phyloP scores from a whole-genome alignment of 2,888 invertebrate genomes.

The Podabrus alpinus region DNA sequence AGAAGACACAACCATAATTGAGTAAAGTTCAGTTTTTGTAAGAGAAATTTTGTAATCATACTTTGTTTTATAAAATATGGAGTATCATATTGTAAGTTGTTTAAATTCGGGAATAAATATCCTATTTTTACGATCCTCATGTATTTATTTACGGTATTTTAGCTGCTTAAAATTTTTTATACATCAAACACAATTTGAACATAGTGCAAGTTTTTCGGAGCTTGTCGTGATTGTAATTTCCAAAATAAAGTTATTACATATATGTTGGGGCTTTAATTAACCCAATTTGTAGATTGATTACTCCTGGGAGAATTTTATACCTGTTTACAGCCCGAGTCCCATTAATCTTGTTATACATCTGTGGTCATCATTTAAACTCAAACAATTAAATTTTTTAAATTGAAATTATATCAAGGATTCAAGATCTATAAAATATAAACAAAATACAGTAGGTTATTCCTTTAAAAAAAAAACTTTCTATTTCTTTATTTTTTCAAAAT shows the following conservation, averaged over 20 bases:
- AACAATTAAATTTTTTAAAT: too few relatives aligned
- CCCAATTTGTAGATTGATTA: too few relatives aligned
- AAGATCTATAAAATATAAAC: too few relatives aligned
- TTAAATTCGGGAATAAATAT: constrained; percentile 19
- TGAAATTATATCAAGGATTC: too few relatives aligned
- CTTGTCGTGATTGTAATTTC: not conserved
- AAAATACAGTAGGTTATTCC: too few relatives aligned
- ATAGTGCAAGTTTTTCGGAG: not conserved
- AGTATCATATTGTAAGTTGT: constrained; percentile 18
- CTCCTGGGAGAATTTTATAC: too few relatives aligned
- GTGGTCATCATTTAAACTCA: too few relatives aligned
- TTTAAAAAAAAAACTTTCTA: too few relatives aligned
- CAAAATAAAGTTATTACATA: not conserved
- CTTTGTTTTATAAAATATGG: constrained; percentile 8
- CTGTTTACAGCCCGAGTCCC: too few relatives aligned
- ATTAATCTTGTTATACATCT: too few relatives aligned
- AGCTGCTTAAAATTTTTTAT: not conserved
- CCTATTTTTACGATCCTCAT: constrained; percentile 10
- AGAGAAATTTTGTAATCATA: constrained; percentile 12
- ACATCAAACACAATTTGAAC: not conserved
- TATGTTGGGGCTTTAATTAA: too few relatives aligned
- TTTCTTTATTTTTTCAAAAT: too few relatives aligned
- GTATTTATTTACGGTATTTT: not conserved
- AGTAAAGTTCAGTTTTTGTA: constrained; percentile 50
- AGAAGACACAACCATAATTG: constrained; percentile 84